Evolutionary conservation across 2,797 vertebrate species (phyloP).

Genomic region (Oreochromis mossambicus): DNA sequence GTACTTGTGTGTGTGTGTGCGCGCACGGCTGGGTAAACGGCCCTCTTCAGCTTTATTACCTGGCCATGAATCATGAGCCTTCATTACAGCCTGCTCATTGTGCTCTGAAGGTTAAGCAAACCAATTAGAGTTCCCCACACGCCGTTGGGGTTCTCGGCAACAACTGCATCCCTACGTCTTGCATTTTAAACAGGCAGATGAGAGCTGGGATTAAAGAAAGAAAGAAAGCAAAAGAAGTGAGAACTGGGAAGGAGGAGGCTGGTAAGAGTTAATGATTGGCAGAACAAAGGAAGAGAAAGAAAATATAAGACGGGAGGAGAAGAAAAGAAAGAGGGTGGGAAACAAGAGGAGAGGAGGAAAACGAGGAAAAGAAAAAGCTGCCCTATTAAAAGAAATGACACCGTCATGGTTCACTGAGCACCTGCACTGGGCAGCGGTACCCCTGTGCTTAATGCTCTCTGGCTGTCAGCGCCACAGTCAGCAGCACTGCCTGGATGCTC

Average conservation of each 20-base stretch:
- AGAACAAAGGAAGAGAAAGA: conserved; percentile 7
- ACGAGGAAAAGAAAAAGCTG: conserved; percentile 47
- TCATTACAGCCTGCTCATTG: conserved; percentile 76
- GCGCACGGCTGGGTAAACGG: conserved; percentile 54
- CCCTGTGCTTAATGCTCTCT: conserved; percentile 70
- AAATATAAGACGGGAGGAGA: neutral
- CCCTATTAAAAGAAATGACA: conserved; percentile 79
- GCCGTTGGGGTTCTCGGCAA: conserved; percentile 66
- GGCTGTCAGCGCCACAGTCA: conserved; percentile 68
- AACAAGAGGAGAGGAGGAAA: conserved; percentile 27
- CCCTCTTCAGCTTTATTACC: conserved; percentile 73
- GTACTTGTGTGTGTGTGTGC: conserved; percentile 19
- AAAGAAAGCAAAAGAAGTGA: neutral
- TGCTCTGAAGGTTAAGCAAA: conserved; percentile 81
- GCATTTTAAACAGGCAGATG: conserved; percentile 70
- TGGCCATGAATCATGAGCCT: conserved; percentile 73
- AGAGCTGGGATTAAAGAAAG: conserved; percentile 34
- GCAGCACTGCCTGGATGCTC: conserved; percentile 62
- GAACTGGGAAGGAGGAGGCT: conserved; percentile 3
- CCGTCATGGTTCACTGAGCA: conserved; percentile 69
- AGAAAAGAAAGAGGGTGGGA: neutral
- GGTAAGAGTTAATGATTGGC: conserved; percentile 10
- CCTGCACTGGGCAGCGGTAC: conserved; percentile 57
- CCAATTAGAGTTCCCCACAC: conserved; percentile 76
- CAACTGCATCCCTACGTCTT: conserved; percentile 61